Base-by-base conservation (phyloP, 2,113 vertebrate species). In the Coryphaenoides rupestris region DNA sequence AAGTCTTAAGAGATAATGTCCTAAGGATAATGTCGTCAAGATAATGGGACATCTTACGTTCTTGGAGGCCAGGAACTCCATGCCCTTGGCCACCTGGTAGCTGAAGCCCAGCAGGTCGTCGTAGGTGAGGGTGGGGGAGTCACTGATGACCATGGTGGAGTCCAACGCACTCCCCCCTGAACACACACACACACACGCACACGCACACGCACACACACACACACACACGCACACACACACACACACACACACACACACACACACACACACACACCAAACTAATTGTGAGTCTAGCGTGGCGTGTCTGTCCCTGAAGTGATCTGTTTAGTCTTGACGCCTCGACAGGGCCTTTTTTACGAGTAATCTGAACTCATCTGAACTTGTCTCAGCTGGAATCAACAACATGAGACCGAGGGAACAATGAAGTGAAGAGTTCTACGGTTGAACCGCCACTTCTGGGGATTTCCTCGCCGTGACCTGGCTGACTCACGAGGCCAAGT, bases 31-130 rank as follows among this genome's bases (percentile, higher is more conserved):
- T 40, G 33, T 10, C 2, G 33, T 57, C 5, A 15, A 57, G 19
- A 4, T 19, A 3, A 19, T 50, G 12, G 1, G 13, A 73, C 28
- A 19, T 66, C 80, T 5, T 92, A 98, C 97, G 0, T 98, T 99
- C 91, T 98, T 98, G 46, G 95, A 96, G 50, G 97, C 95, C 49
- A 99, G 91, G 84, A 99, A 98, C 71, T 98, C 96, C 97, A 99
- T 99, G 73, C 97, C 97, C 22, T 96, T 95, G 15, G 96, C 97
- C 84, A 99, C 97, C 70, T 99, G 97, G 86, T 94, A 99, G 81
- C 96, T 98, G 88, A 98, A 95, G 67, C 96, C 95, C 82, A 99
- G 86, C 6, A 99, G 91, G 69, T 99, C 97, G 2, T 90, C 90
- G 58, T 94, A 93, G 85, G 93, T 98, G 52, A 99, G 94, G 49